These are phyloP conservation scores for Caloenas nicobarica DNA, from an alignment of 2,113 vertebrate species.

Conservation along the genomic window DNA sequence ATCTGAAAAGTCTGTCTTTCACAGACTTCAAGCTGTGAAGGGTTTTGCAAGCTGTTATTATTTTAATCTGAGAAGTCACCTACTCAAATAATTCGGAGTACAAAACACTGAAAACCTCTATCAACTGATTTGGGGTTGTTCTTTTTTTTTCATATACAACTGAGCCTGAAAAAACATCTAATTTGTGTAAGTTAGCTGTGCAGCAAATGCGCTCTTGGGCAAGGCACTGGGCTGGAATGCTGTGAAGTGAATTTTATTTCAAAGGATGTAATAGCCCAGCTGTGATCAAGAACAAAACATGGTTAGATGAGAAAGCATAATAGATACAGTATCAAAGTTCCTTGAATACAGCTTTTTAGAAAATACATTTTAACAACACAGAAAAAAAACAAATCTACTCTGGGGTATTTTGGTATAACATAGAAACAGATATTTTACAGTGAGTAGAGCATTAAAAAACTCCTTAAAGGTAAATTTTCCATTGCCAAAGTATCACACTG, in stretches of 20 bases:
- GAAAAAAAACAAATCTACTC: background rate
- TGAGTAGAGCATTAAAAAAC: background rate
- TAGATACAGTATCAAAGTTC: background rate
- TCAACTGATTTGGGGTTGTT: background rate
- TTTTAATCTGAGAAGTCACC: background rate
- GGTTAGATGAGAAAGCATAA: background rate
- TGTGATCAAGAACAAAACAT: constrained; percentile 32
- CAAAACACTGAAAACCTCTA: background rate
- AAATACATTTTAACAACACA: background rate
- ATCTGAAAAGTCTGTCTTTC: background rate
- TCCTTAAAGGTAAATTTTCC: background rate
- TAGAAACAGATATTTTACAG: background rate
- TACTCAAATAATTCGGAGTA: background rate
- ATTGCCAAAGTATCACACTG: background rate
- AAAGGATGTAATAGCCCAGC: constrained; percentile 20
- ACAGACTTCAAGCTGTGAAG: background rate
- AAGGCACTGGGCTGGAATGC: background rate
- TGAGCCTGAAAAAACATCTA: background rate
- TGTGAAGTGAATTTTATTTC: constrained; percentile 18
- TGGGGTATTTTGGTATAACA: background rate
- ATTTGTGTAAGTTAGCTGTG: background rate
- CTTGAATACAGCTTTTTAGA: background rate
- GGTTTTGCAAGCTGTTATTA: background rate
- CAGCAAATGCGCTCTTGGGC: background rate
- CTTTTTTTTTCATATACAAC: background rate